Evolutionary conservation across 2,113 vertebrate species (phyloP).

Genomic region (Leucosticte australis): DNA sequence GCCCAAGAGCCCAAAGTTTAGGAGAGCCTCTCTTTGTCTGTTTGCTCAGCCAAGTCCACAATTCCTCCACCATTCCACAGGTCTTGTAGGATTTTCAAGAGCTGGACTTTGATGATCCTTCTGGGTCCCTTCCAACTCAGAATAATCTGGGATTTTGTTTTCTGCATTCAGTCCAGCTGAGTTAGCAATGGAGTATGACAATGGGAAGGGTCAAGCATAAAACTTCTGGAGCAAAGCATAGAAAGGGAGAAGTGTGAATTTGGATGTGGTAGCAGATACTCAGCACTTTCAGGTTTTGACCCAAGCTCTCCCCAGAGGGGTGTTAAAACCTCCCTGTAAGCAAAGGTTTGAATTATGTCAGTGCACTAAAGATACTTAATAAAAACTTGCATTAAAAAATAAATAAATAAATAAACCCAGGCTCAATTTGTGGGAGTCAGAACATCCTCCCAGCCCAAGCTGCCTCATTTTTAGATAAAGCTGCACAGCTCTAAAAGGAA

Average conservation of each 20-base stretch:
- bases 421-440: neutral
- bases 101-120: neutral
- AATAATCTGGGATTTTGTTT: neutral
- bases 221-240: neutral
- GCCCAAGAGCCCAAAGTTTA: neutral
- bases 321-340: neutral
- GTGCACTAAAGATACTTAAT: neutral
- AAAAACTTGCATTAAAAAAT: neutral
- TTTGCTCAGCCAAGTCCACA: neutral
- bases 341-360: neutral
- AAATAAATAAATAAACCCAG: neutral
- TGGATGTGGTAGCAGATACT: neutral
- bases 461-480: neutral
- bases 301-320: neutral
- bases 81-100: neutral
- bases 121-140: neutral
- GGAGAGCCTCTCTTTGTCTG: accelerated
- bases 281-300: neutral
- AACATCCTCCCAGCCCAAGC: neutral
- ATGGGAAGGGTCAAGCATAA: neutral
- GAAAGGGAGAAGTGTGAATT: neutral
- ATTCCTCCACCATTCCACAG: accelerated
- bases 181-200: neutral
- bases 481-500: slow-evolving; percentile 46
- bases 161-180: neutral